phyloP scores from a whole-genome alignment of 2,888 invertebrate species.

The Malthinus flaveolus region DNA sequence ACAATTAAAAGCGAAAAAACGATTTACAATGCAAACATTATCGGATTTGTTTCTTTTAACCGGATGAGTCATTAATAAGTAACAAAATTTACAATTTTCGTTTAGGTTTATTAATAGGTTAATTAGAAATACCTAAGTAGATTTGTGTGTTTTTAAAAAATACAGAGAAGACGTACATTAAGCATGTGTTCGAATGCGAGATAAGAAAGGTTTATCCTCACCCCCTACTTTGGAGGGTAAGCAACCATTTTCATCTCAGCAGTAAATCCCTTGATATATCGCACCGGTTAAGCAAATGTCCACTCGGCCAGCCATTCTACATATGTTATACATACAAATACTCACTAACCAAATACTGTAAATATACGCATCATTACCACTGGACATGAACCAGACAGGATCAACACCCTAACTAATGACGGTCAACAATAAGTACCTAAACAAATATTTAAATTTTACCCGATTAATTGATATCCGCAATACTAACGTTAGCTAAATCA shows the following conservation, averaged over 20 bases:
- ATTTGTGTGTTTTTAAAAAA: no score
- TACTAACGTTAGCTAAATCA: neutral
- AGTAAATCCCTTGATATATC: conserved; percentile 54
- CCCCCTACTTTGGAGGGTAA: conserved; percentile 19
- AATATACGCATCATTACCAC: conserved; percentile 41
- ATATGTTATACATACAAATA: conserved; percentile 53
- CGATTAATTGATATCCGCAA: conserved; percentile 19
- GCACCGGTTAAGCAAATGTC: conserved; percentile 53
- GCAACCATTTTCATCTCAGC: conserved; percentile 36
- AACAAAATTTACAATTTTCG: no score
- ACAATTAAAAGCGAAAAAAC: conserved; percentile 29
- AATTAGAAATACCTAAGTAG: no score
- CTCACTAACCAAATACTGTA: conserved; percentile 42
- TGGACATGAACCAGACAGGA: conserved; percentile 23
- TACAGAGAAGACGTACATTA: neutral
- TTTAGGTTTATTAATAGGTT: no score
- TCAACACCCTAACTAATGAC: conserved; percentile 29
- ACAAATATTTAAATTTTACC: conserved; percentile 18
- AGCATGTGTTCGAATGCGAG: conserved; percentile 18
- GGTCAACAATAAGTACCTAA: conserved; percentile 15
- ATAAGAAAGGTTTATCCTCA: conserved; percentile 25
- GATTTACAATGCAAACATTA: conserved; percentile 14
- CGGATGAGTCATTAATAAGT: no score
- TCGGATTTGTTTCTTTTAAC: no score
- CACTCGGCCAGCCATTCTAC: conserved; percentile 51